Conservation (phyloP, 2,888 invertebrate species). For the Orgyia antiqua region DNA sequence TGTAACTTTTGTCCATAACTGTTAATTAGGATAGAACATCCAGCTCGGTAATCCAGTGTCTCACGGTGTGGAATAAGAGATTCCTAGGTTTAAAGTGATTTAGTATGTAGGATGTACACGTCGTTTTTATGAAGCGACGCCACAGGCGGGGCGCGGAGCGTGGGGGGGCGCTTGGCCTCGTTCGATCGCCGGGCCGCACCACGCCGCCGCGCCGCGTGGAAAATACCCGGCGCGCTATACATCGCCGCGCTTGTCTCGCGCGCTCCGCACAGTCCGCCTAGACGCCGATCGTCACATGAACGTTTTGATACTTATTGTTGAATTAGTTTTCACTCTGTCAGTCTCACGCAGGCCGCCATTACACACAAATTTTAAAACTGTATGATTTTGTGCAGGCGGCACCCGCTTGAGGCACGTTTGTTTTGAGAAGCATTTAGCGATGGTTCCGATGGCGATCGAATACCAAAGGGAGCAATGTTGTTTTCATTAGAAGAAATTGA, state of each 20-base stretch:
- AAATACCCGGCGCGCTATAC: constrained; percentile 53
- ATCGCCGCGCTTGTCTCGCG: constrained; percentile 46
- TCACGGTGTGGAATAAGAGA: constrained; percentile 69
- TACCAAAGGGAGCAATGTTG: constrained; percentile 60
- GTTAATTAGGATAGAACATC: constrained; percentile 63
- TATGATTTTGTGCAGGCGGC: constrained; percentile 18
- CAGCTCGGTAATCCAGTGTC: constrained; percentile 69
- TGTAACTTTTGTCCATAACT: constrained; percentile 69
- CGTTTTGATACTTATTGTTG: constrained; percentile 52
- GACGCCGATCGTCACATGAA: constrained; percentile 40
- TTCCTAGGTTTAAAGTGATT: constrained; percentile 73
- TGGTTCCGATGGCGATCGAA: constrained; percentile 50
- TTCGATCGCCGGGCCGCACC: constrained; percentile 66
- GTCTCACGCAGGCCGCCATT: constrained; percentile 48
- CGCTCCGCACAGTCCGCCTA: constrained; percentile 32
- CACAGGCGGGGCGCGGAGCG: constrained; percentile 42
- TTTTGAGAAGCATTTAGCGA: constrained; percentile 55
- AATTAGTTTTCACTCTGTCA: constrained; percentile 48
- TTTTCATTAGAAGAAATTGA: constrained; percentile 50
- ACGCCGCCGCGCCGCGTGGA: constrained; percentile 54
- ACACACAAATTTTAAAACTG: constrained; percentile 9
- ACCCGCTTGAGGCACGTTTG: constrained; percentile 30
- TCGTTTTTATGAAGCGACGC: constrained; percentile 64
- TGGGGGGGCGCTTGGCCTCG: constrained; percentile 64
- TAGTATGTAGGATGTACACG: constrained; percentile 65